phyloP scores from a whole-genome alignment of 2,888 invertebrate species.

The Caenorhabditis virilis region DNA sequence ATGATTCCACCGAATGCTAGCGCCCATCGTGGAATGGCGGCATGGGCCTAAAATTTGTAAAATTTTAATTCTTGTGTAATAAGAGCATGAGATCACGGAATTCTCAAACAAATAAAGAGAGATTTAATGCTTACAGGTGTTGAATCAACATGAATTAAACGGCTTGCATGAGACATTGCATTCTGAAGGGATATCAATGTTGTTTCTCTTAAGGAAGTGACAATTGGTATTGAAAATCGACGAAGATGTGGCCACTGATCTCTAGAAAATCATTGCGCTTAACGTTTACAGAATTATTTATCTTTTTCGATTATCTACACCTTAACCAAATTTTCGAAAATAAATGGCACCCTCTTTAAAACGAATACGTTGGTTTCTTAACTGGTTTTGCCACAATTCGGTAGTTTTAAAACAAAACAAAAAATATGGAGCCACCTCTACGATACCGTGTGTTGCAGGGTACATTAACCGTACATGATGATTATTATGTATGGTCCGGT shows the following conservation, averaged over 20 bases:
- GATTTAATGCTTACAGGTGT: slow-evolving; percentile 28
- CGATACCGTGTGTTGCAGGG: too few species aligned
- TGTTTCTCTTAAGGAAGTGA: slow-evolving; percentile 15
- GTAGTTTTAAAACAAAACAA: too few species aligned
- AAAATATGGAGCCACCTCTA: background rate
- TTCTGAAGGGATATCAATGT: slow-evolving; percentile 24
- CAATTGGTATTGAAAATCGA: slow-evolving; percentile 30
- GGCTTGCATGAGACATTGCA: slow-evolving; percentile 33
- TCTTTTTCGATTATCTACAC: too few species aligned
- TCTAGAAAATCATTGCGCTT: slow-evolving; percentile 8
- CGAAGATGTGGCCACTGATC: slow-evolving; percentile 37
- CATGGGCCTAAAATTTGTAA: too few species aligned
- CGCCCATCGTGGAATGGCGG: slow-evolving; percentile 49
- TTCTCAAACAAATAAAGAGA: background rate
- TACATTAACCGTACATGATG: too few species aligned
- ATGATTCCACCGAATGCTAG: slow-evolving; percentile 34
- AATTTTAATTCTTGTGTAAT: slow-evolving; percentile 7
- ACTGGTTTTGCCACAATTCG: too few species aligned
- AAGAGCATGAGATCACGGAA: background rate
- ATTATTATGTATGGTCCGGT: too few species aligned
- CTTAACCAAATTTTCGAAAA: too few species aligned
- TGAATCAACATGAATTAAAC: slow-evolving; percentile 28
- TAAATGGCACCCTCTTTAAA: too few species aligned
- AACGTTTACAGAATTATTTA: too few species aligned
- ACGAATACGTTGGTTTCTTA: too few species aligned